Conservation (phyloP, 1,140 invertebrate genomes). For the Drosophila jambulina region DNA sequence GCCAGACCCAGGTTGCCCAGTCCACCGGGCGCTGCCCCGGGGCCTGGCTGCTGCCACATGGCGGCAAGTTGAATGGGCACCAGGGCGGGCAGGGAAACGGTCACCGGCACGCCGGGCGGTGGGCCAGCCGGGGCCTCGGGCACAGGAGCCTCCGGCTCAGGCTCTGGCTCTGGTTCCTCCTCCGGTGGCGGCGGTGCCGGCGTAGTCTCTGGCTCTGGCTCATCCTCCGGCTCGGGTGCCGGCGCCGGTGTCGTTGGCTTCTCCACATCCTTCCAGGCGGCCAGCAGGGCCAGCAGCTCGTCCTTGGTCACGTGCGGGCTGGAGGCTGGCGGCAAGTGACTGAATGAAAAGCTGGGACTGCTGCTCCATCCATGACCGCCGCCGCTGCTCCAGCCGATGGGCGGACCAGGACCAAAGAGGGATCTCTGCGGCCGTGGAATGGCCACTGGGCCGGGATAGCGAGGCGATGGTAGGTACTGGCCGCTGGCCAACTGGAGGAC, state of each 20-base stretch:
- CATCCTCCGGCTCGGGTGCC: conserved; percentile 59
- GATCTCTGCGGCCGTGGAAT: conserved; percentile 31
- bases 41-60: conserved; percentile 73
- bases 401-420: conserved; percentile 31
- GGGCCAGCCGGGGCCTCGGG: conserved; percentile 60
- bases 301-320: conserved; percentile 71
- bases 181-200: conserved; percentile 57
- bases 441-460: conserved; percentile 1
- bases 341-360: conserved; percentile 39
- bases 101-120: conserved; percentile 71
- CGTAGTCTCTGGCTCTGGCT: conserved; percentile 52
- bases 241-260: conserved; percentile 41
- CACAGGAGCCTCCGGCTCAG: conserved; percentile 37
- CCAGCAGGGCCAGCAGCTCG: conserved; percentile 66
- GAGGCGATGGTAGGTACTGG: conserved; percentile 26
- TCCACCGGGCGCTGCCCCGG: conserved; percentile 43
- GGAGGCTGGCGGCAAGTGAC: conserved; percentile 34
- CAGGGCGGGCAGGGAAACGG: conserved; percentile 78
- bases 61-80: conserved; percentile 81
- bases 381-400: conserved; percentile 35
- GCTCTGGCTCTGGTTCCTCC: conserved; percentile 50
- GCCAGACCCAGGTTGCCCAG: conserved; percentile 42
- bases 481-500: conserved; percentile 20
- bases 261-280: conserved; percentile 68
- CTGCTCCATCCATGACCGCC: conserved; percentile 24